Conservation (phyloP, 2,797 vertebrate species). For the Cuniculus paca region DNA sequence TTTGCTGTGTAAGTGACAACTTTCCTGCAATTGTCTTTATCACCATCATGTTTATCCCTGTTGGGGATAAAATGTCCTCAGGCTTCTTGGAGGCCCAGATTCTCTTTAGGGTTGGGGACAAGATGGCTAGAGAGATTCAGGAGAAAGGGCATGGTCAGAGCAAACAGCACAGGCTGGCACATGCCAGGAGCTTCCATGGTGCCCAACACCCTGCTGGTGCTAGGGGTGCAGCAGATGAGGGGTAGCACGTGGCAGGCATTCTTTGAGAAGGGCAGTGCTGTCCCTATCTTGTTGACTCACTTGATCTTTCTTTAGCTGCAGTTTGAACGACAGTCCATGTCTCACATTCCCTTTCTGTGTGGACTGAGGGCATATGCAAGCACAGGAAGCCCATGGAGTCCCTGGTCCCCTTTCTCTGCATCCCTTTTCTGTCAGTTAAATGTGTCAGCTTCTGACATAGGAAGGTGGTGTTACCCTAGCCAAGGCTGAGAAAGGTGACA, state of each 20-base stretch:
- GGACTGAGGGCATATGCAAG: background rate
- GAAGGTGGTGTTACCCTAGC: background rate
- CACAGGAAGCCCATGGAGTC: background rate
- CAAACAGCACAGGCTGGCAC: background rate
- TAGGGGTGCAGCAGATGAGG: background rate
- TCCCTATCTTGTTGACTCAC: background rate
- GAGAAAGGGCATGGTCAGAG: background rate
- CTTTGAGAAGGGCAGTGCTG: background rate
- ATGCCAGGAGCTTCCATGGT: background rate
- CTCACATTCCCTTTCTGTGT: background rate
- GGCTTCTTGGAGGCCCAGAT: background rate
- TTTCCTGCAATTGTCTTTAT: accelerated
- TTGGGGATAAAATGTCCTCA: background rate
- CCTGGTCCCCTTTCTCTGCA: background rate
- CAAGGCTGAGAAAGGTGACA: background rate
- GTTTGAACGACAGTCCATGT: accelerated
- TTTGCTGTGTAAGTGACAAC: background rate
- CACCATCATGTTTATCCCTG: background rate
- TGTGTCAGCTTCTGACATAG: background rate
- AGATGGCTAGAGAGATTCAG: background rate
- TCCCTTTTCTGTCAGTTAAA: background rate
- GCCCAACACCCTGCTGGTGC: background rate
- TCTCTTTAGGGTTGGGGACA: background rate
- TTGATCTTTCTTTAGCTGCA: background rate
- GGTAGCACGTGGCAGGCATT: background rate